Evolutionary conservation across 2,888 invertebrate genomes (phyloP).

Genomic region (Tridacna crocea): DNA sequence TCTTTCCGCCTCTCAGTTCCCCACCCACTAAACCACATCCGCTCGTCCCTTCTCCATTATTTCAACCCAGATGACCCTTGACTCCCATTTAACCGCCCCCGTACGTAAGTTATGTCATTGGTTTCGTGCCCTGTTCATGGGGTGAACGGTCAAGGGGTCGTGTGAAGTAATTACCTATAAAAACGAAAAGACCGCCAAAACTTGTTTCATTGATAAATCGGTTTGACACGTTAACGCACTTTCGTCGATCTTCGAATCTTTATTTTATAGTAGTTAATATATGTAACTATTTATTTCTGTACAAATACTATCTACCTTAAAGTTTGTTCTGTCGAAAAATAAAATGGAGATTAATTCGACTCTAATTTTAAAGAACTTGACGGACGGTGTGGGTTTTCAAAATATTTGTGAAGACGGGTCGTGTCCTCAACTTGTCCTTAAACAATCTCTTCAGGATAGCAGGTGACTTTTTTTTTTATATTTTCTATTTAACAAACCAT

Average conservation of each 20-base stretch:
- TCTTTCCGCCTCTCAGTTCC: too few relatives aligned
- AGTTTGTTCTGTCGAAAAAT: background rate
- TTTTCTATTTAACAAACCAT: background rate
- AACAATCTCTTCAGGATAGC: background rate
- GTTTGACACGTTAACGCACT: background rate
- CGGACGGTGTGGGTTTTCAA: background rate
- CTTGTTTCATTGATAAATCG: slow-evolving; percentile 3
- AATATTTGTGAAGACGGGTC: slow-evolving; percentile 10
- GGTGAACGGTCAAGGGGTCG: slow-evolving; percentile 20
- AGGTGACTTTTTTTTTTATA: slow-evolving; percentile 3
- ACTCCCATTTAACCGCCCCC: slow-evolving; percentile 5
- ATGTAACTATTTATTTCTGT: background rate
- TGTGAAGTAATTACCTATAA: slow-evolving; percentile 19
- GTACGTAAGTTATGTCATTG: slow-evolving; percentile 19
- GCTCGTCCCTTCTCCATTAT: too few relatives aligned
- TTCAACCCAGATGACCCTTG: too few relatives aligned
- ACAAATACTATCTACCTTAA: background rate
- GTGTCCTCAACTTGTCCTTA: slow-evolving; percentile 22
- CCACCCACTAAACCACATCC: too few relatives aligned
- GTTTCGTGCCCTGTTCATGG: background rate
- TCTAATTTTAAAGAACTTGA: background rate
- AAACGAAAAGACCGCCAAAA: slow-evolving; percentile 12
- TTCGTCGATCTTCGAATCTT: background rate
- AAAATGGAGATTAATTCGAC: slow-evolving; percentile 3
- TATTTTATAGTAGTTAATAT: background rate